phyloP scores from a whole-genome alignment of 2,797 vertebrate genomes.

The Chaenodraco wilsoni region DNA sequence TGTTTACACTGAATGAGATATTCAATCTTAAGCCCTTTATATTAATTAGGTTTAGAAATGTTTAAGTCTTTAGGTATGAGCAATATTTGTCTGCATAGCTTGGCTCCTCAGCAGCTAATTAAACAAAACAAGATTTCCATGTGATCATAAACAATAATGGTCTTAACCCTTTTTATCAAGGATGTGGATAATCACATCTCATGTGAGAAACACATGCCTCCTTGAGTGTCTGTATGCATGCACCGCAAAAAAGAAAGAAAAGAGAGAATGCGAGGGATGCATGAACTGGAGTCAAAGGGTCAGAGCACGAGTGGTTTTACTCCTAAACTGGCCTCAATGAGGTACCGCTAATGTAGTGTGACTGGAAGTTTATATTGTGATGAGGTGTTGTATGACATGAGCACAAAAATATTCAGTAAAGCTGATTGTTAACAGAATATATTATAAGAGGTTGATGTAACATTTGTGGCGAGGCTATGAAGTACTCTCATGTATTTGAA shows the following conservation, averaged over 20 bases:
- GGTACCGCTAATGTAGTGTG: conserved; percentile 65
- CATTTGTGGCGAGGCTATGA: conserved; percentile 14
- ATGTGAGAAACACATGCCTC: conserved; percentile 51
- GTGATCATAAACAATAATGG: neutral
- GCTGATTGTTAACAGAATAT: conserved; percentile 50
- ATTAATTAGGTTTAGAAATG: too few relatives aligned
- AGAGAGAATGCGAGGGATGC: conserved; percentile 53
- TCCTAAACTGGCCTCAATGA: conserved; percentile 58
- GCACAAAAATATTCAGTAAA: conserved; percentile 45
- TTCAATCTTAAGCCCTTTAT: neutral
- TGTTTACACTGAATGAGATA: conserved; percentile 1
- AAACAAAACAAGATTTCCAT: neutral
- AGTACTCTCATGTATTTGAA: conserved; percentile 4
- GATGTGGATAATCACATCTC: conserved; percentile 28
- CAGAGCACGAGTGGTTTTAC: conserved; percentile 50
- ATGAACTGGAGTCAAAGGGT: conserved; percentile 59
- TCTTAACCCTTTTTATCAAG: neutral
- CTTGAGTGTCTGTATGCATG: conserved; percentile 39
- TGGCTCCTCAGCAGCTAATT: neutral
- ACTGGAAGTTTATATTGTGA: conserved; percentile 70
- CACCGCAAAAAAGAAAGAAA: neutral
- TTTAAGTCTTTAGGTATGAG: neutral
- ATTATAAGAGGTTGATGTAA: conserved; percentile 21
- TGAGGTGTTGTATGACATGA: conserved; percentile 72
- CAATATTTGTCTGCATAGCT: conserved; percentile 3